phyloP scores from a whole-genome alignment of 2,888 invertebrate genomes.

The Hydraecia micacea region DNA sequence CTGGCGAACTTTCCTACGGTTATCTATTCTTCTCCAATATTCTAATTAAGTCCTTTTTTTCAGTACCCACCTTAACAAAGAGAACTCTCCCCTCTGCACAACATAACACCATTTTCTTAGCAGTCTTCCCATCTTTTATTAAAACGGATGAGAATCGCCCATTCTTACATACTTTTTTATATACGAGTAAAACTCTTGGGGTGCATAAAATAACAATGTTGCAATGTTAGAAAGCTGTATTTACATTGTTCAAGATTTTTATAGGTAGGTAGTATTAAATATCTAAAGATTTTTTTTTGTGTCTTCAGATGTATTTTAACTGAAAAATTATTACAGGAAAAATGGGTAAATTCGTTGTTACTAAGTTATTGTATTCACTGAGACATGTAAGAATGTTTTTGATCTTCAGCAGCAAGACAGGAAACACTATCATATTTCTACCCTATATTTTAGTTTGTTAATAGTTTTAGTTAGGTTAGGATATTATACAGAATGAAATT shows the following conservation, averaged over 20 bases:
- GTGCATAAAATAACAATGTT: conserved; percentile 88
- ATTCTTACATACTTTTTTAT: conserved; percentile 73
- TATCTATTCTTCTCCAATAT: conserved; percentile 20
- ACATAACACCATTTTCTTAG: conserved; percentile 64
- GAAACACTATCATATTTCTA: no score
- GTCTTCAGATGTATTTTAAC: not conserved
- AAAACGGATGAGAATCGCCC: conserved; percentile 81
- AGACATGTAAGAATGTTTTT: not conserved
- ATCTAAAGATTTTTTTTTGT: not conserved
- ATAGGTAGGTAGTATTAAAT: conserved; percentile 6
- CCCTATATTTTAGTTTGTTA: no score
- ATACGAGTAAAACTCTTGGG: conserved; percentile 79
- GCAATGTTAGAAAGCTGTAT: conserved; percentile 43
- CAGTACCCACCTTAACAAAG: conserved; percentile 47
- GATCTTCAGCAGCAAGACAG: not conserved
- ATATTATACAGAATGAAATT: no score
- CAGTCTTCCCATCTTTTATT: conserved; percentile 74
- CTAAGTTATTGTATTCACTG: not conserved
- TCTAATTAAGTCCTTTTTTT: conserved; percentile 51
- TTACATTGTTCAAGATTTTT: conserved; percentile 45
- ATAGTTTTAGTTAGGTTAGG: no score
- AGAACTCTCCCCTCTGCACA: conserved; percentile 41
- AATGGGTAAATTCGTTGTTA: not conserved
- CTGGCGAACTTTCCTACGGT: not conserved
- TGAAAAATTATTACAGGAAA: not conserved